phyloP scores from a whole-genome alignment of 30 jellyfish, hydroid and myxozoan genomes.

The Aurelia sp. region DNA sequence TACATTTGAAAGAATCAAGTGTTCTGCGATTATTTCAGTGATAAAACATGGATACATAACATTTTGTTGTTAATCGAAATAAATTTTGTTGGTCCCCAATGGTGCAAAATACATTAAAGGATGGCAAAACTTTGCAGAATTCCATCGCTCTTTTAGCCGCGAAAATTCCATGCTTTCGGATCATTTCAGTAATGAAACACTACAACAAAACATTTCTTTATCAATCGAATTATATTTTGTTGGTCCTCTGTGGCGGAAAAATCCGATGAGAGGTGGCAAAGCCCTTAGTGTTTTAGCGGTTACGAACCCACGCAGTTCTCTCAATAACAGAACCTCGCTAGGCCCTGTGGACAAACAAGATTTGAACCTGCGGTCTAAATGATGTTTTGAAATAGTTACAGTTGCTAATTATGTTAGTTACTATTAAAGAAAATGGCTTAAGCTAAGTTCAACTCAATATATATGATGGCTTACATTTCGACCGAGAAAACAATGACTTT shows the following conservation, averaged over 20 bases:
- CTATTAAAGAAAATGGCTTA: slow-evolving; percentile 38
- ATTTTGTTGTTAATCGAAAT: no score
- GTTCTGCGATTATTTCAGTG: no score
- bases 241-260: neutral
- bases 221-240: no score
- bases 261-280: slow-evolving; percentile 20
- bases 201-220: no score
- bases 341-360: slow-evolving; percentile 62
- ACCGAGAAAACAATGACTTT: slow-evolving; percentile 58
- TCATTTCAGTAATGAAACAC: no score
- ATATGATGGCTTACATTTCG: neutral
- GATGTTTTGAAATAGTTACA: slow-evolving; percentile 28
- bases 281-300: slow-evolving; percentile 7
- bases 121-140: no score
- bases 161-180: no score
- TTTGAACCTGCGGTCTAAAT: slow-evolving; percentile 28
- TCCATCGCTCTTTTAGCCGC: no score
- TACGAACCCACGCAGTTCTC: slow-evolving; percentile 44
- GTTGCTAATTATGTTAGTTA: slow-evolving; percentile 32
- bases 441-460: slow-evolving; percentile 16
- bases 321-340: neutral
- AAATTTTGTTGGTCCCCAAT: no score
- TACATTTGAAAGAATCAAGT: no score
- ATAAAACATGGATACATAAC: no score
- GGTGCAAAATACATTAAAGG: no score